A percentile compares a stretch with the other conserved stretches of the same genome.
Conservation (phyloP, 2,113 vertebrate species). For the Echinops telfairi region DNA sequence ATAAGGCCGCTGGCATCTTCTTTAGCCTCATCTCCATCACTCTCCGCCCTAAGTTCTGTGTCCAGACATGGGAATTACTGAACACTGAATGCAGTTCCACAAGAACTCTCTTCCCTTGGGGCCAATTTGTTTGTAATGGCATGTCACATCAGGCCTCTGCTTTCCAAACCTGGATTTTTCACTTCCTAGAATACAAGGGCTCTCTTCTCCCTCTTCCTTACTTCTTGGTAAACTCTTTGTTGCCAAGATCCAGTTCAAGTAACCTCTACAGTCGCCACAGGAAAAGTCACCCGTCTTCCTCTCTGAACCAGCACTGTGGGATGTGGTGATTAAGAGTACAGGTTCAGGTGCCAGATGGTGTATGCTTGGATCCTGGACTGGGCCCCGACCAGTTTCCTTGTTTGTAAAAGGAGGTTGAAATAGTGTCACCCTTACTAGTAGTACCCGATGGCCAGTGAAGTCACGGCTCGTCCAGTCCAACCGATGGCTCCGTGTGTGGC, state of each 20-base stretch:
- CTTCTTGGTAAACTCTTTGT: slow-evolving; percentile 35
- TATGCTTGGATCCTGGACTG: slow-evolving; percentile 12
- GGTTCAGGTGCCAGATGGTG: not conserved
- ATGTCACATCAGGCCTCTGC: not conserved
- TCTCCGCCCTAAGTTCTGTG: not conserved
- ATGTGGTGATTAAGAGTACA: not conserved
- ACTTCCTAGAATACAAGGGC: not conserved
- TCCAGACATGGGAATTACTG: not conserved
- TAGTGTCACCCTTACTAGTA: slow-evolving; percentile 1
- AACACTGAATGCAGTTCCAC: not conserved
- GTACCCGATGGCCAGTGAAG: not conserved
- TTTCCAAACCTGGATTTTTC: not conserved
- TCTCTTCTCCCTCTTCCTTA: not conserved
- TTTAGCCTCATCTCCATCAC: not conserved
- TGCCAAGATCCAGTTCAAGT: slow-evolving; percentile 41
- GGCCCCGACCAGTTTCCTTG: not conserved
- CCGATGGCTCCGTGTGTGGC: not conserved
- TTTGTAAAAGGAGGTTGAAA: slow-evolving; percentile 44
- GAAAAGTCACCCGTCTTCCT: not conserved
- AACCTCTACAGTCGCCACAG: not conserved
- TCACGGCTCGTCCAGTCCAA: not conserved
- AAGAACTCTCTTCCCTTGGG: not conserved
- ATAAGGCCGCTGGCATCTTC: slow-evolving; percentile 5
- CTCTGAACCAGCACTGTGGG: not conserved
- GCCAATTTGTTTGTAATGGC: not conserved